These are phyloP conservation scores for Drosophila mulleri DNA, from an alignment of 2,888 invertebrate species.

Conservation along the genomic window DNA sequence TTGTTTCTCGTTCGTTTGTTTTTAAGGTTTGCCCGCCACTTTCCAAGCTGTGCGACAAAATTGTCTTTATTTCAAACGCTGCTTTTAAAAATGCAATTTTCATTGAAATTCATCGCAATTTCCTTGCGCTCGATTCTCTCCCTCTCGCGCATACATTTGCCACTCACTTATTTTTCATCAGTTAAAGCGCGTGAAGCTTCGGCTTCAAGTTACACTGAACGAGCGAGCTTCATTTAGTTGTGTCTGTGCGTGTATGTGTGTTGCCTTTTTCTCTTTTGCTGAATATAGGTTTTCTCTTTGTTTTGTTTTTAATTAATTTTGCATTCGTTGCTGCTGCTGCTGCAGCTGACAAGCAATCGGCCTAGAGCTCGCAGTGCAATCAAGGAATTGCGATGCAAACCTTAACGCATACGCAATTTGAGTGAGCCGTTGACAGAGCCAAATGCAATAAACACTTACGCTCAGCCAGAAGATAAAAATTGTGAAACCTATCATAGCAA, in stretches of 20 bases:
- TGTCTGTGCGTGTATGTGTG: too few relatives aligned
- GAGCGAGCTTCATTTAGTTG: constrained; percentile 19
- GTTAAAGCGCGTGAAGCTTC: constrained; percentile 48
- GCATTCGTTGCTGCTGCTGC: constrained; percentile 32
- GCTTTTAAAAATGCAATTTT: constrained; percentile 75
- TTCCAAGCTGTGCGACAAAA: constrained; percentile 46
- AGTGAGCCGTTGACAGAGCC: constrained; percentile 58
- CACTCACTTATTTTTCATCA: constrained; percentile 44
- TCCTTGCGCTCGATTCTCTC: constrained; percentile 18
- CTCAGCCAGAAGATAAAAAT: neutral
- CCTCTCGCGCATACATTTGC: constrained; percentile 5
- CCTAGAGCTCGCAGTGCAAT: constrained; percentile 40
- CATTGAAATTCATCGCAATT: constrained; percentile 78
- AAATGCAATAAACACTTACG: constrained; percentile 7
- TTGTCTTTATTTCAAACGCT: constrained; percentile 71
- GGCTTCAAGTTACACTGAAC: constrained; percentile 26
- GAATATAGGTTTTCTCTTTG: constrained; percentile 6
- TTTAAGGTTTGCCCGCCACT: constrained; percentile 34
- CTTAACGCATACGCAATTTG: constrained; percentile 56
- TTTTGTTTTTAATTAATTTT: constrained; percentile 74
- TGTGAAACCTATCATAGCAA: neutral
- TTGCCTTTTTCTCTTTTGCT: neutral
- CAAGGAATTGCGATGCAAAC: constrained; percentile 21
- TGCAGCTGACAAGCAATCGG: constrained; percentile 56
- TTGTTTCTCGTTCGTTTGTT: constrained; percentile 35